phyloP scores from a whole-genome alignment of 2,797 vertebrate genomes.

The Malurus splendens region DNA sequence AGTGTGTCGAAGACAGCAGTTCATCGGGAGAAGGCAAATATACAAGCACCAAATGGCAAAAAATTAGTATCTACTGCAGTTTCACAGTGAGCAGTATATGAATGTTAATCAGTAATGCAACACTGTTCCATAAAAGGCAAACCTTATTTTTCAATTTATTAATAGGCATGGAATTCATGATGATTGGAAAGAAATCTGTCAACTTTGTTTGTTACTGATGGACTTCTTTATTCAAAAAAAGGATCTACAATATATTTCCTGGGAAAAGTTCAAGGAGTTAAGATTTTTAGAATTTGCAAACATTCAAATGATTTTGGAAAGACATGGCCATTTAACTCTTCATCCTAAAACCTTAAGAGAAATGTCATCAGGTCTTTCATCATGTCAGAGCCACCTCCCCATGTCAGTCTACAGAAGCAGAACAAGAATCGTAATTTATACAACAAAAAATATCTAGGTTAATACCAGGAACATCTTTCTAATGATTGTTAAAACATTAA shows the following conservation, averaged over 20 bases:
- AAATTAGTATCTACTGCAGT: background rate
- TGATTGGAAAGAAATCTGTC: background rate
- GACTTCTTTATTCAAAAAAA: background rate
- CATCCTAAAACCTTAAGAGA: background rate
- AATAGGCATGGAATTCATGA: background rate
- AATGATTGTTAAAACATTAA: background rate
- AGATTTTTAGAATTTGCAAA: background rate
- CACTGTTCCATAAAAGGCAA: background rate
- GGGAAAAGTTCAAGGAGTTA: background rate
- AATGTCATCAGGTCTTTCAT: background rate
- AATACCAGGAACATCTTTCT: background rate
- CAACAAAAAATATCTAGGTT: background rate
- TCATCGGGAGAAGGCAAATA: background rate
- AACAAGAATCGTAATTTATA: background rate
- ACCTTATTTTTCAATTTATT: background rate
- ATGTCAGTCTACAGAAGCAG: background rate
- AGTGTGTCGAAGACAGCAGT: background rate
- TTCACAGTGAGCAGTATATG: background rate
- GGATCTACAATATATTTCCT: background rate
- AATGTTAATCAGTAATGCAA: background rate
- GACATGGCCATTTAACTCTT: background rate
- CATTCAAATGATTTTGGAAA: background rate
- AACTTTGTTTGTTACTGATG: background rate
- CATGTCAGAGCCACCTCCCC: background rate
- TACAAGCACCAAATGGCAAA: background rate